A percentile compares a stretch with the other conserved stretches of the same genome.
Evolutionary conservation across 2,797 vertebrate species (phyloP).

Genomic region (Erethizon dorsatum): DNA sequence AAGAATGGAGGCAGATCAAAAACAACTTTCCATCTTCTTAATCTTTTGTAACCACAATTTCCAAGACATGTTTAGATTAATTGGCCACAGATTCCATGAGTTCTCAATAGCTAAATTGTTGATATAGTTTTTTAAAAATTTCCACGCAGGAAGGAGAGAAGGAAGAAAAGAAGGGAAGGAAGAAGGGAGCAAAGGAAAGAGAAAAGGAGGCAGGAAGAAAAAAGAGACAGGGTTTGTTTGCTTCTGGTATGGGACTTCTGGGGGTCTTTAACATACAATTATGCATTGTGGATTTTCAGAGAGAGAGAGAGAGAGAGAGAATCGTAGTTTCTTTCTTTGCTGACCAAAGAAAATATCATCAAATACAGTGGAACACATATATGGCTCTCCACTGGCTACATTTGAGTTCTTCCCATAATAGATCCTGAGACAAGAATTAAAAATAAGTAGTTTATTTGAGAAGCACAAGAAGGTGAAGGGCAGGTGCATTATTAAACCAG

Average conservation of each 20-base stretch:
- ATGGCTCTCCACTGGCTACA: background rate
- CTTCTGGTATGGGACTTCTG: background rate
- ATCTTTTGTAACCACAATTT: background rate
- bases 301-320: background rate
- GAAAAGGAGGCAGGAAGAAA: fast-evolving
- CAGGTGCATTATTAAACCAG: background rate
- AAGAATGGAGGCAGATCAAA: background rate
- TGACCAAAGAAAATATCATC: background rate
- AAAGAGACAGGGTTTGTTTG: background rate
- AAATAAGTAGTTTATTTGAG: background rate
- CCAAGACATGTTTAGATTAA: background rate
- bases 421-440: background rate
- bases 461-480: background rate
- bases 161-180: no score
- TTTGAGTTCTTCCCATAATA: background rate
- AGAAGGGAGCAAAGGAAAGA: fast-evolving
- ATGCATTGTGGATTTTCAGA: background rate
- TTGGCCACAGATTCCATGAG: background rate
- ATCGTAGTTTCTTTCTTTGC: background rate
- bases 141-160: no score
- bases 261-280: background rate
- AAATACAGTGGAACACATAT: background rate
- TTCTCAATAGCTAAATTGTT: background rate
- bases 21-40: background rate
- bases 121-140: background rate